A percentile compares a stretch with the other conserved stretches of the same genome.
Evolutionary conservation across 2,888 invertebrate species (phyloP).

Genomic region (Chloromyia formosa): DNA sequence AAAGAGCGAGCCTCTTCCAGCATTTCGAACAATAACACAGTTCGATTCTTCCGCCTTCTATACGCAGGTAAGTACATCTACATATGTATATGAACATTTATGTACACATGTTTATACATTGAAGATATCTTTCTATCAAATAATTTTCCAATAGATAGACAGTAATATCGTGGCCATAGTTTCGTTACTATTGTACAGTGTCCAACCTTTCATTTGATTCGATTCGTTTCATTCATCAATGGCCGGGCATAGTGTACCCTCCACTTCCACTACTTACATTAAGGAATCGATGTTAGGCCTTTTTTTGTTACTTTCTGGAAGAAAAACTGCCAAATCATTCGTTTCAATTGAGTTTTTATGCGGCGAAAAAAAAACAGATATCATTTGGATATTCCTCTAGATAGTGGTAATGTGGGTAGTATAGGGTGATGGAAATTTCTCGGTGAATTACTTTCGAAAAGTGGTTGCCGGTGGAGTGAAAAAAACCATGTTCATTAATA

Average conservation of each 20-base stretch:
- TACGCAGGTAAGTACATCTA: not conserved
- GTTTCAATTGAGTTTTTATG: constrained; percentile 32
- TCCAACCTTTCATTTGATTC: constrained; percentile 3
- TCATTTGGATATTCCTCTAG: too few species aligned
- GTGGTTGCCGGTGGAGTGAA: too few species aligned
- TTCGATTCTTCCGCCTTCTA: constrained; percentile 28
- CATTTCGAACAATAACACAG: not conserved
- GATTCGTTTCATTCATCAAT: constrained; percentile 37
- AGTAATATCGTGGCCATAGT: constrained; percentile 30
- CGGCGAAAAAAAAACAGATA: too few species aligned
- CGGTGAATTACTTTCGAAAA: too few species aligned
- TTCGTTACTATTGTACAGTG: constrained; percentile 20
- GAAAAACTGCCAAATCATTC: constrained; percentile 35
- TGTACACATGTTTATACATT: too few species aligned
- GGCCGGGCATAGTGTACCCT: constrained; percentile 5
- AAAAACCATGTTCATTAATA: too few species aligned
- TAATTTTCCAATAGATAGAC: constrained; percentile 32
- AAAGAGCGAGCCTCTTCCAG: not conserved
- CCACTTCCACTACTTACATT: not conserved
- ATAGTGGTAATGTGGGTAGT: too few species aligned
- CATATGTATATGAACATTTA: too few species aligned
- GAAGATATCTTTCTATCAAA: constrained; percentile 6
- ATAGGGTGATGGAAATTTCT: too few species aligned
- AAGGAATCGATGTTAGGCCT: constrained; percentile 16
- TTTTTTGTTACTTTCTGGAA: not conserved